Percentiles rank a stretch among this genome's conserved stretches.
Evolutionary conservation across 30 jellyfish, hydroid and myxozoan genomes (phyloP).

Genomic region (Cassiopea xamachana): DNA sequence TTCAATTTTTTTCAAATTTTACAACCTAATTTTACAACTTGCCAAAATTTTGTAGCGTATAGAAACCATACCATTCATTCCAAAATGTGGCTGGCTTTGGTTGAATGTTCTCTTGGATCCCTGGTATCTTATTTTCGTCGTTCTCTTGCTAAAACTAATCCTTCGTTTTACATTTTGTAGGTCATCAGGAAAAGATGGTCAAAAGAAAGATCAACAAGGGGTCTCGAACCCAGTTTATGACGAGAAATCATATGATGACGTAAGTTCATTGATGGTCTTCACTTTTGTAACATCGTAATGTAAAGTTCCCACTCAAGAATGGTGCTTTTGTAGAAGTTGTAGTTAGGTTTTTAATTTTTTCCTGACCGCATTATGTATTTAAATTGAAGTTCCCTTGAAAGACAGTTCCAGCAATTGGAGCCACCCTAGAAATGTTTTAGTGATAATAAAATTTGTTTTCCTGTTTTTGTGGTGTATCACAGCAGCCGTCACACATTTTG

Average conservation of each 20-base stretch:
- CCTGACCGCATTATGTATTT: too few species aligned
- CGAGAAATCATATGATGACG: slow-evolving; percentile 89
- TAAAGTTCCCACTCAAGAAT: background rate
- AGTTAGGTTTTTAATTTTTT: too few species aligned
- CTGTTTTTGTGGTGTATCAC: too few species aligned
- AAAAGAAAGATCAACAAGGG: slow-evolving; percentile 63
- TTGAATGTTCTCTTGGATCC: background rate
- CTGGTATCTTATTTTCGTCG: background rate
- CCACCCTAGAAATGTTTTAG: too few species aligned
- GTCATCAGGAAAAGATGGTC: slow-evolving; percentile 59
- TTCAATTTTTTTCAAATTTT: too few species aligned
- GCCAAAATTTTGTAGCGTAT: too few species aligned
- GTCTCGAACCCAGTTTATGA: slow-evolving; percentile 97
- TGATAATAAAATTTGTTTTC: too few species aligned
- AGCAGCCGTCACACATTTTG: too few species aligned
- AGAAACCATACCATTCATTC: too few species aligned
- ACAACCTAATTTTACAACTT: too few species aligned
- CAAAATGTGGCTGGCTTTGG: background rate
- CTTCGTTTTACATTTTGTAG: background rate
- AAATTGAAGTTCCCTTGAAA: too few species aligned
- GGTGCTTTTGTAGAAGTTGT: background rate
- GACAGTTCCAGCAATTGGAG: too few species aligned
- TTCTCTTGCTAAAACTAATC: background rate
- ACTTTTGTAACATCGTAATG: background rate
- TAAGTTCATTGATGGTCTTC: slow-evolving; percentile 1